Conservation (phyloP, 2,113 vertebrate species). For the Stercorarius parasiticus region DNA sequence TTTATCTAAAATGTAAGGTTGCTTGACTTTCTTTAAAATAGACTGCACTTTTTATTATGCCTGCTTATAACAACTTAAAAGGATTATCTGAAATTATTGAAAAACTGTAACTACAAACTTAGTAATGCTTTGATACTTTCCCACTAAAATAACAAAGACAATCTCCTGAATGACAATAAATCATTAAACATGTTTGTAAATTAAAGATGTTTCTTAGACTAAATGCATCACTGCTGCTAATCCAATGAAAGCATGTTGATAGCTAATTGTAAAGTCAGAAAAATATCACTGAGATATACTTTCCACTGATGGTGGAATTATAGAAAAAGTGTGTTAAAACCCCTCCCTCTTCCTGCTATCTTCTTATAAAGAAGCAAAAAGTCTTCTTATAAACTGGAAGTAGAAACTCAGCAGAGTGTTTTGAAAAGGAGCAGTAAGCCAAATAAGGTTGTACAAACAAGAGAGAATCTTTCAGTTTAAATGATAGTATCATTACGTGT, state of each 20-base stretch:
- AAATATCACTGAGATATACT: neutral
- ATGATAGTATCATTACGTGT: neutral
- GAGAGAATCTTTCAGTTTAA: neutral
- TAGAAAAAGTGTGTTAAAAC: neutral
- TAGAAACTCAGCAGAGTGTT: neutral
- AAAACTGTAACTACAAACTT: neutral
- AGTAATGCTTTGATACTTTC: neutral
- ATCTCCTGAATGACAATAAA: neutral
- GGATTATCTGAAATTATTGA: neutral
- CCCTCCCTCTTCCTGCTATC: neutral
- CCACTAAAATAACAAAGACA: neutral
- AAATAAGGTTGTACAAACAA: neutral
- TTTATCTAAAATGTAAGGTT: neutral
- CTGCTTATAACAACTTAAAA: neutral
- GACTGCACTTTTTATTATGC: neutral
- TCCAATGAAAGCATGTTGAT: neutral
- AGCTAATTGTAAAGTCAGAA: neutral
- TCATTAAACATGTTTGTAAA: neutral
- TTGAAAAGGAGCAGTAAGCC: neutral
- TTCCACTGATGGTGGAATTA: neutral
- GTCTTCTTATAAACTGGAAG: neutral
- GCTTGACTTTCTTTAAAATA: neutral
- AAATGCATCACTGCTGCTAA: neutral
- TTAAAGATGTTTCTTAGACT: neutral
- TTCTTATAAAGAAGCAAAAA: neutral